phyloP scores from a whole-genome alignment of 2,113 vertebrate genomes.

The Typhlomys cinereus region DNA sequence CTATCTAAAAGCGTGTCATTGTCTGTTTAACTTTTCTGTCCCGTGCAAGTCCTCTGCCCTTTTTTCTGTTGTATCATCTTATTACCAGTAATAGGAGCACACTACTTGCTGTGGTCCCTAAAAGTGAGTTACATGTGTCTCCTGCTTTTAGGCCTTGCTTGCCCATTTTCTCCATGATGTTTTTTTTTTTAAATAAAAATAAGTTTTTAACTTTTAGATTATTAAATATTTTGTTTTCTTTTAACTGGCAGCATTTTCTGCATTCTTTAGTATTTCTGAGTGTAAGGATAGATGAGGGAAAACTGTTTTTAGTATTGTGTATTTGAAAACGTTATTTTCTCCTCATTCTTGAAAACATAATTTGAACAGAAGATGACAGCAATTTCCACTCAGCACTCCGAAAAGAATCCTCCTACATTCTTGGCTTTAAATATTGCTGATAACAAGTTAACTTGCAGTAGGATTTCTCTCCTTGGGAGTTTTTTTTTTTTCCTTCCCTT shows the following conservation, averaged over 20 bases:
- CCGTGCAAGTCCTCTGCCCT: background rate
- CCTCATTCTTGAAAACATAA: background rate
- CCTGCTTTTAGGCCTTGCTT: background rate
- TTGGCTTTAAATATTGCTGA: background rate
- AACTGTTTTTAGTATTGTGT: background rate
- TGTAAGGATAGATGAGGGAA: background rate
- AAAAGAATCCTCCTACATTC: background rate
- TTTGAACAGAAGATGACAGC: background rate
- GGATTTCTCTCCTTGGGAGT: background rate
- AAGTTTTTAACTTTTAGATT: background rate
- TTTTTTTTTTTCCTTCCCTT: slow-evolving; percentile 18
- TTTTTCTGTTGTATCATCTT: background rate
- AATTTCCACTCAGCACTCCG: background rate
- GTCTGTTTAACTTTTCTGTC: background rate
- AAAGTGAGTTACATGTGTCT: background rate
- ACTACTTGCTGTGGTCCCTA: background rate
- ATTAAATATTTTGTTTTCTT: slow-evolving; percentile 21
- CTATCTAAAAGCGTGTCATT: background rate
- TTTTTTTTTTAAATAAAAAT: background rate
- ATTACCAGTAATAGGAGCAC: background rate
- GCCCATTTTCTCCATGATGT: background rate
- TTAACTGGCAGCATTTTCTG: background rate
- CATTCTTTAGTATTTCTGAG: background rate
- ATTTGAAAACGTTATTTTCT: slow-evolving; percentile 24
- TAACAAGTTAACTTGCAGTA: background rate